These are phyloP conservation scores for Apamea anceps DNA, from an alignment of 2,888 invertebrate species.

Conservation along the genomic window DNA sequence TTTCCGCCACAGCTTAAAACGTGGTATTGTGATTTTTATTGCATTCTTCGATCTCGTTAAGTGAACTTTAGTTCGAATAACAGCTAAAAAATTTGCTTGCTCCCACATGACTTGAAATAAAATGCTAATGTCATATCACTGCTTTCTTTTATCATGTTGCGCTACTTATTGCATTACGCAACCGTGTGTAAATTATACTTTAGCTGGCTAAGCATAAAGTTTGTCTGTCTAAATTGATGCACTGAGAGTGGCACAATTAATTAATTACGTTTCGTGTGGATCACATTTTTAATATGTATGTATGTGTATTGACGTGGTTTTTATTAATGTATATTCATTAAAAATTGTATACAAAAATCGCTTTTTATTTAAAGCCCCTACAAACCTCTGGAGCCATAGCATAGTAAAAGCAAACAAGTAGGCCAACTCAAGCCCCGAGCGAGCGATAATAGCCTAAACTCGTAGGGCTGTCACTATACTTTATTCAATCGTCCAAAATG, in stretches of 20 bases:
- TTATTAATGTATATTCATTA: conserved; percentile 87
- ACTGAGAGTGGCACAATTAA: conserved; percentile 80
- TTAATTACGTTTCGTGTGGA: conserved; percentile 74
- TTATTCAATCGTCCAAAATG: too few relatives aligned
- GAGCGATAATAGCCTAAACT: too few relatives aligned
- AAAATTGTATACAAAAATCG: conserved; percentile 75
- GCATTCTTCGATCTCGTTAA: background rate
- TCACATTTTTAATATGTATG: conserved; percentile 82
- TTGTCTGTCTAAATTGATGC: conserved; percentile 68
- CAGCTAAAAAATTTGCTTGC: background rate
- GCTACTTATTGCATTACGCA: conserved; percentile 20
- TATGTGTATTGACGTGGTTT: conserved; percentile 87
- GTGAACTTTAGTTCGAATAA: conserved; percentile 3
- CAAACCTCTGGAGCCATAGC: background rate
- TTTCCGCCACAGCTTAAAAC: conserved; percentile 25
- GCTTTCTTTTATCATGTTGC: conserved; percentile 39
- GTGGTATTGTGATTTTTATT: conserved; percentile 28
- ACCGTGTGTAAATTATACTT: conserved; percentile 41
- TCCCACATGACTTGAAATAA: conserved; percentile 13
- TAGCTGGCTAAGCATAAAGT: conserved; percentile 48
- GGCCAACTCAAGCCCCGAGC: too few relatives aligned
- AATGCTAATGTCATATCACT: conserved; percentile 32
- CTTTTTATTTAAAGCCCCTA: conserved; percentile 70
- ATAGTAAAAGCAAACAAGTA: too few relatives aligned
- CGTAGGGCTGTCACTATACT: too few relatives aligned